Conservation (phyloP, 1,140 invertebrate species). For the Brachionus sp. region DNA sequence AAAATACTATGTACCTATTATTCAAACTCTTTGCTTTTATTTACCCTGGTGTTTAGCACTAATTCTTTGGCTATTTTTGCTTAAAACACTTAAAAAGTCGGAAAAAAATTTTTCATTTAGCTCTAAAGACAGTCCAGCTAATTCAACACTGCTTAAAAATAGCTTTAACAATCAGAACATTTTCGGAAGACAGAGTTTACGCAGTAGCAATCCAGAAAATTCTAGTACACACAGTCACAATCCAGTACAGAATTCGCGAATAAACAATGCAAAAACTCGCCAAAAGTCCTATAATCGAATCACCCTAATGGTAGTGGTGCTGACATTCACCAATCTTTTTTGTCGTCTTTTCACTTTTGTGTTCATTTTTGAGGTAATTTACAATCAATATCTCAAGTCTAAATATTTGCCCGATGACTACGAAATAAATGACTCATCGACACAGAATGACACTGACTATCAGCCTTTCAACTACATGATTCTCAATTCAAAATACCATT, state of each 20-base stretch:
- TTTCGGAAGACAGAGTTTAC: neutral
- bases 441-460: neutral
- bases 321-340: conserved; percentile 32
- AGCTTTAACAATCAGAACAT: neutral
- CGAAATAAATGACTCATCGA: neutral
- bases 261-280: conserved; percentile 15
- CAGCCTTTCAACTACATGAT: neutral
- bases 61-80: conserved; percentile 20
- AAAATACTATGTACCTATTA: conserved; percentile 31
- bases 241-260: conserved; percentile 3
- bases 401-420: neutral
- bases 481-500: neutral
- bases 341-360: conserved; percentile 44
- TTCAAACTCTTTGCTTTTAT: conserved; percentile 37
- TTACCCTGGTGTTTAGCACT: conserved; percentile 26
- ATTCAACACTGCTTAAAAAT: neutral
- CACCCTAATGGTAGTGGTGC: conserved; percentile 35
- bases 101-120: conserved; percentile 13
- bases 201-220: neutral
- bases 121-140: neutral
- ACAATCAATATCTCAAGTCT: conserved; percentile 19
- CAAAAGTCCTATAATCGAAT: conserved; percentile 34
- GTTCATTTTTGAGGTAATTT: conserved; percentile 43
- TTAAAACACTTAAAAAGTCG: conserved; percentile 9
- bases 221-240: neutral